Base-by-base conservation (phyloP, 92 coral and sea anemone genomes). In the Phenganax marumi region DNA sequence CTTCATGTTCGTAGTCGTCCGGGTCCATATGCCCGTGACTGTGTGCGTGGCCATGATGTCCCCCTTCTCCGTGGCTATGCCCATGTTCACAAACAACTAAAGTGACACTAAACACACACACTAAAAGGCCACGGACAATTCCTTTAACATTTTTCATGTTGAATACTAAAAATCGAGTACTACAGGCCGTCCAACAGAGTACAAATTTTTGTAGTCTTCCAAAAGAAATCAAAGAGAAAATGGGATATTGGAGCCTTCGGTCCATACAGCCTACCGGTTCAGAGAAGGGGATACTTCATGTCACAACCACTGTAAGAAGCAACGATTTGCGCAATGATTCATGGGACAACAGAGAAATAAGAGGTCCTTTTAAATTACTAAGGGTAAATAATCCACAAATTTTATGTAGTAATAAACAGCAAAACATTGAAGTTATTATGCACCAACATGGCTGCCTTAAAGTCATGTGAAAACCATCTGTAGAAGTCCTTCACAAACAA, bases 1-100 rank as follows among this genome's bases (percentile, higher is more conserved):
- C 83, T 48, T 78, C 83, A 60, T 84, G 86, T 71, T 79, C 84
- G 70, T 85, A 80, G 23, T 74, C 88, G 13, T 77, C 78, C 9
- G 84, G 84, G 43, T 81, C 79, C 14, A 70, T 52, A 26, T 68
- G 74, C 43, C 74, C 85, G 50, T 73, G 76, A 8, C 73, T 64
- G 60, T 89, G 79, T 21, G 73, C 49, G 75, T 89, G 90, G 3
- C 78, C 88, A 12, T 85, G 81, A 33, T 33, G 43, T 33, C 43
- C 43, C 43, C 43, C 43, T 16, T 81, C 82, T 21, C 71, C 87
- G 68, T 89, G 87, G 71, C 76, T 72, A 48, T 85, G 87, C 0
- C 84, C 88, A 80, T 89, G 92, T 60, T 18, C 71, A 22, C 68
- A 51, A 8, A 23, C 55, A 16, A 52, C 60, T 72, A 52, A 47